These are phyloP conservation scores for Cottus gobio DNA, from an alignment of 2,113 vertebrate species.

Conservation along the genomic window DNA sequence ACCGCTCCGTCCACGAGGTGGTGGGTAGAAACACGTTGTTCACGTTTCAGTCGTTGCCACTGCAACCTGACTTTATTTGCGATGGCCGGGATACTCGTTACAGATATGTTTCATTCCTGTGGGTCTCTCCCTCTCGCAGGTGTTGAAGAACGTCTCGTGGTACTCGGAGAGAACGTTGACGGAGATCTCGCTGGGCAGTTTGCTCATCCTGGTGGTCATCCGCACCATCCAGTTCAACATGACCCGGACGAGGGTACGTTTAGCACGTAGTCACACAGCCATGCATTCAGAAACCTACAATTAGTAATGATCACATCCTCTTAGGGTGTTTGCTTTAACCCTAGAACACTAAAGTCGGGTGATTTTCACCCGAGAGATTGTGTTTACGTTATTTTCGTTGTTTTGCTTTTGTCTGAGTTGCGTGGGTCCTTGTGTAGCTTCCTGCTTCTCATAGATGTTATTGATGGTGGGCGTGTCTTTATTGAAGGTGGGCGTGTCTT, in stretches of 20 bases:
- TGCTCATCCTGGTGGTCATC: conserved; percentile 97
- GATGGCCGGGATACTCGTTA: neutral
- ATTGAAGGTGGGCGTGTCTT: no score
- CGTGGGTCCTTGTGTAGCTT: no score
- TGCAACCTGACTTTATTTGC: neutral
- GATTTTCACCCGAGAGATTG: no score
- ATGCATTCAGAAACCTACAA: neutral
- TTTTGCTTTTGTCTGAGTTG: no score
- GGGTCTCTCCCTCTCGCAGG: conserved; percentile 73
- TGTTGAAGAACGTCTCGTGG: conserved; percentile 95
- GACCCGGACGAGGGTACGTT: conserved; percentile 96
- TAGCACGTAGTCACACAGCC: neutral
- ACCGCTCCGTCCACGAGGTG: conserved; percentile 97
- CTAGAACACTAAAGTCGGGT: no score
- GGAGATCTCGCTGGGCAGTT: conserved; percentile 96
- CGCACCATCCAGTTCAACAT: conserved; percentile 99
- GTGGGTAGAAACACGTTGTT: conserved; percentile 80
- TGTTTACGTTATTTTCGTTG: no score
- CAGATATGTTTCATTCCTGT: neutral
- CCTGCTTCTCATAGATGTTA: no score
- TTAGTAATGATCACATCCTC: neutral
- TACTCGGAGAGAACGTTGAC: conserved; percentile 96
- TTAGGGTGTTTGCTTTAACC: neutral
- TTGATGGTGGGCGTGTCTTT: no score
- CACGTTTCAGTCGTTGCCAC: neutral